Evolutionary conservation across 2,113 vertebrate species (phyloP).

Genomic region (Athene noctua): DNA sequence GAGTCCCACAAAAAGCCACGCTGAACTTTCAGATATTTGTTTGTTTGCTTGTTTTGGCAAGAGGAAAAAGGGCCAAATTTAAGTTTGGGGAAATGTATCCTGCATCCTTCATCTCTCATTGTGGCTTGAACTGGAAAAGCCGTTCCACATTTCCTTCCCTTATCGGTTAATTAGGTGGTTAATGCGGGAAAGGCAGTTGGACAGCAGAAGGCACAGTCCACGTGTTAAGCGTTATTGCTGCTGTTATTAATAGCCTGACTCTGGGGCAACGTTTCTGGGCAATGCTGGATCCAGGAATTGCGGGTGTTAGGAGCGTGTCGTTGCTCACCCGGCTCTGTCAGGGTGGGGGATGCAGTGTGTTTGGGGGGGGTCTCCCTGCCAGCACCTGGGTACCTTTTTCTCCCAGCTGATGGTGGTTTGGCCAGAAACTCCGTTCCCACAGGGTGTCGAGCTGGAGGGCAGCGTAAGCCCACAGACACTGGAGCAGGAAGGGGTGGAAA

Average conservation of each 20-base stretch:
- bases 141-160: neutral
- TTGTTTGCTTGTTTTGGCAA: slow-evolving; percentile 46
- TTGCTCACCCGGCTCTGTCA: rapidly evolving
- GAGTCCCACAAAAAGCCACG: neutral
- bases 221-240: neutral
- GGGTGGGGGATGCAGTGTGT: rapidly evolving
- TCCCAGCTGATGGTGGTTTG: neutral
- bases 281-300: neutral
- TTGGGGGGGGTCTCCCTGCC: too few relatives aligned
- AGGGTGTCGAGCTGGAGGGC: neutral
- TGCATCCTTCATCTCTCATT: neutral
- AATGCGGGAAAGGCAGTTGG: neutral
- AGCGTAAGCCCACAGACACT: neutral
- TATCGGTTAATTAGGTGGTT: neutral
- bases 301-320: rapidly evolving
- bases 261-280: neutral
- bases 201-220: neutral
- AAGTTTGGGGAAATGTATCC: neutral
- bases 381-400: neutral
- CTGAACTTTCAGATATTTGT: neutral
- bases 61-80: neutral
- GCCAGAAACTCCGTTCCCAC: rapidly evolving
- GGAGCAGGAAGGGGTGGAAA: neutral
- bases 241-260: neutral
- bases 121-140: neutral